Percentiles rank a stretch among this genome's conserved stretches.
Evolutionary conservation across 2,888 invertebrate genomes (phyloP).

Genomic region (Oxystoma pomonae): DNA sequence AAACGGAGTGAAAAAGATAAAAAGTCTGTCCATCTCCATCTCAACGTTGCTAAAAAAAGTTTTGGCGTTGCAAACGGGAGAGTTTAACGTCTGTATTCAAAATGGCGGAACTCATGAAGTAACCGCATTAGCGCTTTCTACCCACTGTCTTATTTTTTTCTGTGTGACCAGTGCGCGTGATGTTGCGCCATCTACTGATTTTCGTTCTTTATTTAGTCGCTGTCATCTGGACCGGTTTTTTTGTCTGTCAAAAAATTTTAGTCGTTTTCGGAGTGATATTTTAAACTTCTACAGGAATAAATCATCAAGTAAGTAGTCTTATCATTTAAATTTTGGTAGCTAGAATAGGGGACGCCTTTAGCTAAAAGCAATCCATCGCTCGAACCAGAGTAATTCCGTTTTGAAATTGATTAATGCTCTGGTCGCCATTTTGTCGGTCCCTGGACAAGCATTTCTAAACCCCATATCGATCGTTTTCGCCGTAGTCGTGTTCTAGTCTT

Average conservation of each 20-base stretch:
- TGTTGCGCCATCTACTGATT: neutral
- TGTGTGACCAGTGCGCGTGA: neutral
- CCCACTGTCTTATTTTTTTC: too few relatives aligned
- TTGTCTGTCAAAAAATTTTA: neutral
- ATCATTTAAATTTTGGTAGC: neutral
- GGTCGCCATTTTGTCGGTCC: conserved; percentile 40
- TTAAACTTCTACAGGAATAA: neutral
- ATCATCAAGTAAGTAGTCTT: neutral
- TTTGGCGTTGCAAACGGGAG: too few relatives aligned
- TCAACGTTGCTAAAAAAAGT: too few relatives aligned
- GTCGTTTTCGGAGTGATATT: neutral
- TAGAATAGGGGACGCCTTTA: neutral
- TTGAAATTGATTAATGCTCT: neutral
- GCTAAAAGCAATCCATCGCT: neutral
- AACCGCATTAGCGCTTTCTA: too few relatives aligned
- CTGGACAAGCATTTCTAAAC: conserved; percentile 44
- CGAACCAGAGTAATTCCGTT: neutral
- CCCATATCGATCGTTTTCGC: conserved; percentile 44
- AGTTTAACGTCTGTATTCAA: too few relatives aligned
- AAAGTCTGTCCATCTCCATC: too few relatives aligned
- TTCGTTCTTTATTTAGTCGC: neutral
- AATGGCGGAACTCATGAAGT: too few relatives aligned
- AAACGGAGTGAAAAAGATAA: too few relatives aligned
- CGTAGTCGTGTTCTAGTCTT: conserved; percentile 48
- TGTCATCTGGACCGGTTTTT: neutral